Evolutionary conservation across 2,888 invertebrate genomes (phyloP).

Genomic region (Dasypogon diadema): DNA sequence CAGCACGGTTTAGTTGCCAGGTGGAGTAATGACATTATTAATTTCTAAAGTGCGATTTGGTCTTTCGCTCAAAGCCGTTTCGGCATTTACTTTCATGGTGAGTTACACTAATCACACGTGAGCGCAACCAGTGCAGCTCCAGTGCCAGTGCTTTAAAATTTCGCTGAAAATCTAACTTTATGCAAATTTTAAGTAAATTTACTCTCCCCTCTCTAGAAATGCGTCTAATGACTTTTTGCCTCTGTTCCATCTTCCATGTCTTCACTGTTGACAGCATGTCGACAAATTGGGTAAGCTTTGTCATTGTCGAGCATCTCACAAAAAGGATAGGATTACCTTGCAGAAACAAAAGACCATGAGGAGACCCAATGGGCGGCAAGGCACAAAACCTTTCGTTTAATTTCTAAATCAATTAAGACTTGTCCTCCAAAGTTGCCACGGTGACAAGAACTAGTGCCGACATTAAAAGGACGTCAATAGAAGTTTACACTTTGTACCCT

Average conservation of each 20-base stretch:
- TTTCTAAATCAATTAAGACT: slow-evolving; percentile 51
- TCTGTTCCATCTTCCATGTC: neutral
- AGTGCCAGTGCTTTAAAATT: too few relatives aligned
- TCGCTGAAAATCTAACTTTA: too few relatives aligned
- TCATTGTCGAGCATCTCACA: slow-evolving; percentile 33
- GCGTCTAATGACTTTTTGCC: slow-evolving; percentile 33
- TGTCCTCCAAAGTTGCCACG: slow-evolving; percentile 41
- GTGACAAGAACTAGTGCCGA: slow-evolving; percentile 43
- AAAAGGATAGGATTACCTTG: slow-evolving; percentile 49
- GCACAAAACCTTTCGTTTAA: slow-evolving; percentile 48
- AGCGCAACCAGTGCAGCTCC: too few relatives aligned
- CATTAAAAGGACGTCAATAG: slow-evolving; percentile 42
- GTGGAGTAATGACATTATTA: slow-evolving; percentile 33
- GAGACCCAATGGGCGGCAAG: slow-evolving; percentile 18
- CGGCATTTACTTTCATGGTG: neutral
- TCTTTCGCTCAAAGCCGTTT: neutral
- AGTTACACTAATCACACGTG: neutral
- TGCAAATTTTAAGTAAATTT: neutral
- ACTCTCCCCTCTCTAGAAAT: neutral
- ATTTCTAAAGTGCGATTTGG: slow-evolving; percentile 19
- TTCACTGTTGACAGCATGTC: slow-evolving; percentile 28
- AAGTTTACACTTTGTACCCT: slow-evolving; percentile 47
- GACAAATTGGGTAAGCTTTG: slow-evolving; percentile 48
- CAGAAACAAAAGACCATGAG: slow-evolving; percentile 36
- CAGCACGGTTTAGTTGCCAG: slow-evolving; percentile 5